Base-by-base conservation (phyloP, 2,797 vertebrate species). In the Epinephelus malabaricus region DNA sequence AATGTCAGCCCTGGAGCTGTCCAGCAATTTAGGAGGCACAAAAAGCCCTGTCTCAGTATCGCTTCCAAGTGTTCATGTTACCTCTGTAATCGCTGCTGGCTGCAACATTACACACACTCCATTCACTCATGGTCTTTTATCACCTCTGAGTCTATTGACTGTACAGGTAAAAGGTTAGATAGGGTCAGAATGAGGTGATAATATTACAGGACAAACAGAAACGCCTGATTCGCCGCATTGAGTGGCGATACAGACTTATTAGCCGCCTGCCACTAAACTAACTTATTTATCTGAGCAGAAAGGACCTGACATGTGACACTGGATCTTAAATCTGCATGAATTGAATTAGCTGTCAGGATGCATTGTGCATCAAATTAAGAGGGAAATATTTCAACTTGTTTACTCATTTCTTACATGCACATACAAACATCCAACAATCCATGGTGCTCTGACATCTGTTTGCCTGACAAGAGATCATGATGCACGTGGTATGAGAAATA, bases 351-450 rank as follows among this genome's bases (percentile, higher is more conserved):
- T 95, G 95, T 95, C 95, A 95, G 56, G 68, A 93, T 83, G 68
- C 87, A 94, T 95, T 94, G 93, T 92, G 92, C 92, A 92, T 96
- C 95, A 96, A 96, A 96, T 96, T 96, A 96, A 89, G 60, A 78
- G 73, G 78, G 54, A 73, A 84, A 84, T 87, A 87, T 93, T 92
- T 87, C 78, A 87, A 83, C 91, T 88, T 92, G 92, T 95, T 94
- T 93, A 94, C 92, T 91, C 83, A 84, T 93, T 89, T 90, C 82
- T 89, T 79, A 73, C 65, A 78, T 17, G 55, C 56, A 51, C 49
- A 78, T 38, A 86, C 83, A 91, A 88, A 92, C 89, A 92, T 92
- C 84, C 91, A 86, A 91, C 88, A 90, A 89, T 89, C 75, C 78
- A 55, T 25, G 73, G 80, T 21, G 62, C 87, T 90, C 84, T 83